Conservation (phyloP, 2,113 vertebrate species). For the Ptyas mucosa region DNA sequence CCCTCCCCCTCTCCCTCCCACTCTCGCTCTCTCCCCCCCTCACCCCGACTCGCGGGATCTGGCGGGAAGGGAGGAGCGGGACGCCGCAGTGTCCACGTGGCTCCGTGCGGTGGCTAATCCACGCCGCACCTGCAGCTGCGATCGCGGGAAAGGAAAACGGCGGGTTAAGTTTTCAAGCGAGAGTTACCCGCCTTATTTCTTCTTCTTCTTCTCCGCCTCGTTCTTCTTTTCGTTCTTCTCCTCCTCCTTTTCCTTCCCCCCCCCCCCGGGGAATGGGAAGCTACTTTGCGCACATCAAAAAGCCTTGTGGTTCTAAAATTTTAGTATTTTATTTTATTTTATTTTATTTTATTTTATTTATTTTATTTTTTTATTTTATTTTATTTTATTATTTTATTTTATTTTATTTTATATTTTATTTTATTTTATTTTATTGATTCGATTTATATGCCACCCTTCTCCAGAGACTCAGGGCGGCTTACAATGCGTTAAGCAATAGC, state of each 20-base stretch:
- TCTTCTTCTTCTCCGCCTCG: neutral
- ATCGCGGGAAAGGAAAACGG: neutral
- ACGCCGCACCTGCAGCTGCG: neutral
- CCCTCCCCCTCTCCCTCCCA: too few species aligned
- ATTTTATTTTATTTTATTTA: too few species aligned
- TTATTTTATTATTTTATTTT: too few species aligned
- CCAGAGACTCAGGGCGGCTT: too few species aligned
- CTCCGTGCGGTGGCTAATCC: neutral
- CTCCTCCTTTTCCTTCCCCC: too few species aligned
- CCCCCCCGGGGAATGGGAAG: neutral
- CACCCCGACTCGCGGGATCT: neutral
- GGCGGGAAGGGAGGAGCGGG: neutral
- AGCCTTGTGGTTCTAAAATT: neutral
- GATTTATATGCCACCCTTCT: too few species aligned
- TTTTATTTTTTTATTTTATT: too few species aligned
- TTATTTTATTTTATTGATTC: too few species aligned
- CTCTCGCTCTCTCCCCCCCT: too few species aligned
- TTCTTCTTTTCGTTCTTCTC: accelerated
- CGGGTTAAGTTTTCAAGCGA: neutral
- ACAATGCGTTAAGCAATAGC: too few species aligned
- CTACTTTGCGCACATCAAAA: neutral
- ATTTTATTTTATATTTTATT: too few species aligned
- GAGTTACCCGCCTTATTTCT: neutral
- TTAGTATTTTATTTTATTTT: too few species aligned
- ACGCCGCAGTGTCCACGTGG: neutral